Base-by-base conservation (phyloP, 2,888 invertebrate genomes). In the Sphaerolaimus hirsutus region DNA sequence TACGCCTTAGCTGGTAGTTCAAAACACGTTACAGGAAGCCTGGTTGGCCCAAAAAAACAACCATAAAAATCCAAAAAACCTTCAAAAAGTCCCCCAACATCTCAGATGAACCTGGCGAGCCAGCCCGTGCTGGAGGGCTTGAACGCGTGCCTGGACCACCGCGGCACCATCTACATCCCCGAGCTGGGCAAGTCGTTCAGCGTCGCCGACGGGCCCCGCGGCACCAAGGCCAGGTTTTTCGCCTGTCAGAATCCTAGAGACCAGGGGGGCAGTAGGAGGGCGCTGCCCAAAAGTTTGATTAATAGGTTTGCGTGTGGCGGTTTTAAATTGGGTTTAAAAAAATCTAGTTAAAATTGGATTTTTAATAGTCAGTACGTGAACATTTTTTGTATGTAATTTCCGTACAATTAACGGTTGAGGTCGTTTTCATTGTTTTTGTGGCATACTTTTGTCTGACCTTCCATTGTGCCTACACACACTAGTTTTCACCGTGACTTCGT, bases 51-150 rank as follows among this genome's bases (percentile, higher is more conserved):
- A 14, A 7, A 14, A 29, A 29, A 7, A 14, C 29, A 7, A 29
- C 29, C 14, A 14, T 14, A n/a, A n/a, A n/a, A n/a, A n/a, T n/a
- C n/a, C n/a, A n/a, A n/a, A n/a, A n/a, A n/a, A n/a, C n/a, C 17
- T 12, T 32, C 32, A 17, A 12, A 32, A 32, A 17, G 10, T 17
- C 10, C 17, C 32, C 10, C 32, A 32, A 10, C 17, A 32, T 35
- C 22, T 12, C 27, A 72, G 71, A 70, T 97, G 53, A 99, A 99
- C 71, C 72, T 99, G 52, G 97, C 97, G 0, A 89, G 93, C 0
- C 97, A 99, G 64, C 83, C 91, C 0, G 93, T 99, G 1, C 69
- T 99, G 17, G 99, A 99, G 71, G 97, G 93, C 26, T 72, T 99
- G 2, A 99, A 99, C 64, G 93, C 97, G 0, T 91, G 93, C 59